Evolutionary conservation across 2,797 vertebrate species (phyloP), one percentile per base, ranked within the genome.

Genomic region (Anguilla obscura): DNA sequence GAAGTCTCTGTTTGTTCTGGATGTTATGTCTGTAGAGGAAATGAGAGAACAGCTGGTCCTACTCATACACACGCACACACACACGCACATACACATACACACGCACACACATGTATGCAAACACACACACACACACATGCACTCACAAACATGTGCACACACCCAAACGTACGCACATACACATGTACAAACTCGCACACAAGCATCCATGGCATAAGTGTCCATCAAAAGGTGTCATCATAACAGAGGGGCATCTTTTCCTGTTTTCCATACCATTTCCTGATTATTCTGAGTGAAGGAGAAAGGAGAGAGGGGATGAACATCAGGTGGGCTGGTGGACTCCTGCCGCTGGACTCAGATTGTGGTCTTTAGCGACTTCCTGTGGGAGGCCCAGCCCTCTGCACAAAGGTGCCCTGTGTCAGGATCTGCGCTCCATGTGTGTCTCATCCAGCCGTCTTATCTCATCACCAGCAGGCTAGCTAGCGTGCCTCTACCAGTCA

Each of bases 21-120:
- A 88, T 76, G 84, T 76, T 33, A 85, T 76, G 84, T 88, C 84
- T 88, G 66, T 21, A 48, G 50, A 85, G 69, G 50, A 88, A 85
- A 88, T 80, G 84, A 58, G 84, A 88, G 84, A 54, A 10, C 69
- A 79, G 63, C 54, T 50, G 83, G 63, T 40, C 76, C 36, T 80
- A 86, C 24, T 86, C 60, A 48, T 74, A 74, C 71, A 66, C 56
- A 79, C 84, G 52, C 33, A n/a, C 10, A 86, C 85, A 86, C 58
- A 86, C 50, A 85, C 12, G 9, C n/a, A 56, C 50, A 36, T 40
- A 27, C 16, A 83, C 50, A 40, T 79, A 60, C 36, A 50, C 40
- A 30, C 83, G 40, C 48, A 56, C 3, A 74, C 9, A 56, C 48
- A 54, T 21, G 8, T 76, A 52, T 21, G 45, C 66, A 48, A 1